Evolutionary conservation across 2,113 vertebrate species (phyloP), one percentile per base, ranked within the genome.

Genomic region (Ceyx cyanopectus): DNA sequence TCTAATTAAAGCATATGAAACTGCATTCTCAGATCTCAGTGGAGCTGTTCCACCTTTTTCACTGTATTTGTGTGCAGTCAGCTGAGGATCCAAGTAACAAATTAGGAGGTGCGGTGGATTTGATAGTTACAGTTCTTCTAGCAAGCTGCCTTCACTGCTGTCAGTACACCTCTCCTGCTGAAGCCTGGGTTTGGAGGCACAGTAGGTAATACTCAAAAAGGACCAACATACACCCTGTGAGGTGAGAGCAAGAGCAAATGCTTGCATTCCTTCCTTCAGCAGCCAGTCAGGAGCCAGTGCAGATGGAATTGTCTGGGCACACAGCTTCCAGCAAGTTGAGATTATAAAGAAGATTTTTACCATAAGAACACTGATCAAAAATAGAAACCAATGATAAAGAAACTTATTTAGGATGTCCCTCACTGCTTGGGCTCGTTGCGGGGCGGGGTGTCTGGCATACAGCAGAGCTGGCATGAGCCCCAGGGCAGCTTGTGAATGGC

Each of bases 1-100:
- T 89, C 84, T 92, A 95, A 92, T 95, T 96, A 94, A 86, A 94
- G 79, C 74, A 45, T 79, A 72, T 81, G 78, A 95, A 90, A 61
- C 70, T 79, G 74, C 70, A 17, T 89, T 94, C 81, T 92, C 62
- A 79, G 74, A 89, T 90, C 88, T 93, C 93, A 62, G 92, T 74
- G 74, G 90, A 88, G 69, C 91, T 76, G 63, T 92, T 93, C 81
- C 67, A 89, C 86, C 86, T 92, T 93, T 86, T 91, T 81, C 58
- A 54, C 69, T 90, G 2, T 93, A 72, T 89, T 84, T 92, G 50
- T 76, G 50, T 86, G 53, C 86, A 92, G 57, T 62, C 83, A 84
- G 45, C 70, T 88, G 85, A 83, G 81, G 54, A 90, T 62, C 58
- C 2, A 3, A 76, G 77, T 68, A 73, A 79, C 89, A 82, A 81